phyloP scores from a whole-genome alignment of 2,113 vertebrate genomes.

The Marmota monax region DNA sequence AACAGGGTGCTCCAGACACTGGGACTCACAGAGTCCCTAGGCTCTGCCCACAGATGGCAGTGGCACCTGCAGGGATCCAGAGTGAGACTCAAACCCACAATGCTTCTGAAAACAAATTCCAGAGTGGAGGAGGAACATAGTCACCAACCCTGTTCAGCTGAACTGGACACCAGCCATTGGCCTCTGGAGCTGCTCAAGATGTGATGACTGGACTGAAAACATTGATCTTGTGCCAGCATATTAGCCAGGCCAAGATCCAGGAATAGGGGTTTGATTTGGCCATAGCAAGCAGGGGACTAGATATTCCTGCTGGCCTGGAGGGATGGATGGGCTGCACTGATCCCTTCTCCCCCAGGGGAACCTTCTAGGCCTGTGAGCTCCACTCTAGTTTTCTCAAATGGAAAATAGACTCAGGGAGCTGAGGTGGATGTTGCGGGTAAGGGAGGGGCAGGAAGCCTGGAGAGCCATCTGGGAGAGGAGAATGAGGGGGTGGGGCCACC shows the following conservation, averaged over 20 bases:
- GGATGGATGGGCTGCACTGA: rapidly evolving
- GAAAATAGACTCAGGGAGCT: background rate
- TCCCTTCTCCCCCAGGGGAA: background rate
- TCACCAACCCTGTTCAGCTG: background rate
- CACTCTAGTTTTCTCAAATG: background rate
- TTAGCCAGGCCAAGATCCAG: background rate
- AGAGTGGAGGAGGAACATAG: background rate
- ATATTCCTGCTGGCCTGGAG: background rate
- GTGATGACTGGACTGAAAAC: background rate
- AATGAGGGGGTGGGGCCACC: background rate
- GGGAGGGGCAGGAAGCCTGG: background rate
- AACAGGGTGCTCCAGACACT: background rate
- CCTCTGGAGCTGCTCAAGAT: background rate
- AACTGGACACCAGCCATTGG: background rate
- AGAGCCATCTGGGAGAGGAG: background rate
- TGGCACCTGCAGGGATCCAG: background rate
- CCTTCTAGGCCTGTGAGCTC: background rate
- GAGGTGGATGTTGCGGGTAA: too few relatives aligned
- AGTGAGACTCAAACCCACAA: background rate
- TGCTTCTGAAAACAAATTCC: slow-evolving; percentile 20
- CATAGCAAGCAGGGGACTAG: background rate
- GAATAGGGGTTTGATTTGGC: background rate
- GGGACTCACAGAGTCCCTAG: background rate
- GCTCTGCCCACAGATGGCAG: background rate
- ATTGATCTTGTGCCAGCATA: background rate